Conservation (phyloP, 2,797 vertebrate species). For the Serranus cabrilla region DNA sequence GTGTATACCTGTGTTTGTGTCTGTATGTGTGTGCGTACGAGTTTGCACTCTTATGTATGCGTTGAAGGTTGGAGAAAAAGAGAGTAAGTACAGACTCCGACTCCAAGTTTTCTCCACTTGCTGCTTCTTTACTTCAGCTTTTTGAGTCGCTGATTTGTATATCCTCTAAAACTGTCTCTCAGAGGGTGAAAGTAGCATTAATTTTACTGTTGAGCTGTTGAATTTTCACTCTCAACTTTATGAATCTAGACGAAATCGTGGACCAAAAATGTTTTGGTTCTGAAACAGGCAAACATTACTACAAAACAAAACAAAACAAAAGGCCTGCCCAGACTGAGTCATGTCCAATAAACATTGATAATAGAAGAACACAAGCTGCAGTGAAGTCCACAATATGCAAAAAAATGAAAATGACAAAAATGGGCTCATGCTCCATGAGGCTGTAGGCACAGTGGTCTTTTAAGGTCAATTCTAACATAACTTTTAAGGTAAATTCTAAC, state of each 20-base stretch:
- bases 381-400: too few relatives aligned
- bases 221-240: constrained; percentile 32
- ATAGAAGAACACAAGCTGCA: too few relatives aligned
- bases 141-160: constrained; percentile 44
- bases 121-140: constrained; percentile 58
- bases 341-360: not conserved
- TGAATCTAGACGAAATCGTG: constrained; percentile 16
- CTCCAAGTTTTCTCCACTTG: constrained; percentile 69
- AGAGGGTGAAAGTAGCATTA: constrained; percentile 33
- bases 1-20: constrained; percentile 48
- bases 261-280: not conserved
- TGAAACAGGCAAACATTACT: constrained; percentile 14
- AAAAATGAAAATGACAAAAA: not conserved
- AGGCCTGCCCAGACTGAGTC: not conserved
- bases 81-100: constrained; percentile 54
- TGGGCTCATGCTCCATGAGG: too few relatives aligned
- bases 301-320: not conserved
- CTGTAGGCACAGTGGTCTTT: too few relatives aligned
- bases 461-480: too few relatives aligned
- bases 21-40: constrained; percentile 35
- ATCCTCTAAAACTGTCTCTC: constrained; percentile 35
- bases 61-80: constrained; percentile 69
- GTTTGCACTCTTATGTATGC: constrained; percentile 59
- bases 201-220: constrained; percentile 46
- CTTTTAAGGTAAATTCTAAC: too few relatives aligned